These are phyloP conservation scores for Alcedo atthis DNA, from an alignment of 2,797 vertebrate species.

Conservation along the genomic window DNA sequence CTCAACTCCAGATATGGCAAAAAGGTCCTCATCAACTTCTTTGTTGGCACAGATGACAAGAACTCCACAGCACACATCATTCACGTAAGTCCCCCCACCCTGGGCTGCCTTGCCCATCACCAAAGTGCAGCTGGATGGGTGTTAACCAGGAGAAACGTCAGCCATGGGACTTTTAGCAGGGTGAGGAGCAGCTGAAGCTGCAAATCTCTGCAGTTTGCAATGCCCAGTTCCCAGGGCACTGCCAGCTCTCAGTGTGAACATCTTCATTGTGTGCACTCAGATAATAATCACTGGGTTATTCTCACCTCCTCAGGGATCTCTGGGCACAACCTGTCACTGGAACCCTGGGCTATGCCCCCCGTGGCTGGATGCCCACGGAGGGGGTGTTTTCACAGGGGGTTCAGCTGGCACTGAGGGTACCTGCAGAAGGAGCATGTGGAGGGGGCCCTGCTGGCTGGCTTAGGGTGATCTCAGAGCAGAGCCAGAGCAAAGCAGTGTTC, in stretches of 20 bases:
- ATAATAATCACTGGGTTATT: not conserved
- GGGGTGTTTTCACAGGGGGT: not conserved
- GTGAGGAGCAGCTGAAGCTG: not conserved
- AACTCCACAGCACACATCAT: slow-evolving; percentile 91
- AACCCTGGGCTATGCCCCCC: not conserved
- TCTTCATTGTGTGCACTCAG: not conserved
- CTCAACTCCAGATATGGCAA: slow-evolving; percentile 91
- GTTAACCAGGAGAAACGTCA: not conserved
- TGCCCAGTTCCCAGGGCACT: not conserved
- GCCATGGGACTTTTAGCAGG: not conserved
- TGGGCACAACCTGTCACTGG: not conserved
- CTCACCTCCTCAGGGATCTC: not conserved
- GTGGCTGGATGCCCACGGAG: not conserved
- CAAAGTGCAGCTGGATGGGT: not conserved
- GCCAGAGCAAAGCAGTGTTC: not conserved
- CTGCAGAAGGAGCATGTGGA: not conserved
- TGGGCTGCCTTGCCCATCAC: not conserved
- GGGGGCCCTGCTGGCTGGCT: not conserved
- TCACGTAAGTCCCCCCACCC: slow-evolving; percentile 86
- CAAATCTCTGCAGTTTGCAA: not conserved
- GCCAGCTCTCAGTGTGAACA: not conserved
- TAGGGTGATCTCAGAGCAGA: not conserved
- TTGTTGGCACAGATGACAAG: slow-evolving; percentile 91
- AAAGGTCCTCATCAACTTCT: slow-evolving; percentile 91
- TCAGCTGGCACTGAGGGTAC: not conserved